Base-by-base conservation (phyloP, 1,140 invertebrate genomes). In the Zaprionus capensis region DNA sequence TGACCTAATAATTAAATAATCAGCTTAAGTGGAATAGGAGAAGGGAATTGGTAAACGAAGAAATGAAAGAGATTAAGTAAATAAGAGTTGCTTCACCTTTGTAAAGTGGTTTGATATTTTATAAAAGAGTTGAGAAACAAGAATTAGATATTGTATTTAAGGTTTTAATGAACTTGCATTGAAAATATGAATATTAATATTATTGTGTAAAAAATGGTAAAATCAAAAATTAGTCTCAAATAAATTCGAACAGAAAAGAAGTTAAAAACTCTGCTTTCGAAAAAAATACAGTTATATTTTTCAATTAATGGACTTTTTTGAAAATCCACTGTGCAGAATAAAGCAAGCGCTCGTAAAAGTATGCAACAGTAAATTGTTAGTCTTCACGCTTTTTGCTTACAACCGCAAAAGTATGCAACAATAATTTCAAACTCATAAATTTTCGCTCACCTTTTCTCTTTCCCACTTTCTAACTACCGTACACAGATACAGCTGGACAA, bases 401-500 rank as follows among this genome's bases (percentile, higher is more conserved):
- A 17, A 44, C 76, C 49, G 38, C n/a, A 31, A 24, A 61, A 79
- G 81, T 82, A 82, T 59, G 76, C 81, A 71, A 55, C 38, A 14
- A 26, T 31, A n/a, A 4, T 56, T 51, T 20, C 9, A 24, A 51
- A 51, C n/a, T 49, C 44, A 49, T 24, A 51, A 24, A 24, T 51
- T 51, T 9, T 49, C 1, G 1, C 44, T 20, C 11, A 6, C 1
- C n/a, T 46, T 15, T n/a, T 46, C 41, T n/a, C 20, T 51, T 11
- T 31, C 7, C 2, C 28, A 31, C 28, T 9, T 7, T 31, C 28
- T 31, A 12, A 1, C 7, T 46, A n/a, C 6, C 41, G 7, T 11
- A 24, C 46, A 24, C 78, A 93, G 92, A 91, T 93, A 82, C 92
- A 93, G 77, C 69, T 93, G 74, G 92, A 93, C 78, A 93, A 92